Percentiles rank a stretch among this genome's conserved stretches.
Evolutionary conservation across 2,113 vertebrate genomes (phyloP).

Genomic region (Barnardius zonarius): DNA sequence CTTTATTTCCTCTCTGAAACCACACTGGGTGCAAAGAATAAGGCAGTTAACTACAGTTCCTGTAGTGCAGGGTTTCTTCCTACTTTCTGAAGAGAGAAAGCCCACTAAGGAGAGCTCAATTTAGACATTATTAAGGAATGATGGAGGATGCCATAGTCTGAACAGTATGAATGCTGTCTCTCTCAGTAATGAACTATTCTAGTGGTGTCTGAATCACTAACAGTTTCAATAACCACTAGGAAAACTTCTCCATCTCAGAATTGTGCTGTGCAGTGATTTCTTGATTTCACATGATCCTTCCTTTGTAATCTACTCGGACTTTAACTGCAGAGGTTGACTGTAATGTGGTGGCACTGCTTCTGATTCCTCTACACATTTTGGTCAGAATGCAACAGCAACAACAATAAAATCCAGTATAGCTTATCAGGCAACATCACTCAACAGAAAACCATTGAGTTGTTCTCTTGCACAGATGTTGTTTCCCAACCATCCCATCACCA

Average conservation of each 20-base stretch:
- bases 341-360: not conserved
- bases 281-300: not conserved
- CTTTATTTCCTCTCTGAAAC: constrained; percentile 64
- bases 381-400: not conserved
- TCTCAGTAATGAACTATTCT: constrained; percentile 36
- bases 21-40: constrained; percentile 43
- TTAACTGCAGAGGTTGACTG: not conserved
- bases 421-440: not conserved
- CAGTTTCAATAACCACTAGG: not conserved
- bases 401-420: not conserved
- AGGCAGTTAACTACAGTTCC: constrained; percentile 8
- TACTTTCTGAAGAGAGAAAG: constrained; percentile 38
- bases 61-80: constrained; percentile 1
- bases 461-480: not conserved
- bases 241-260: not conserved
- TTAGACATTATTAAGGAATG: constrained; percentile 52
- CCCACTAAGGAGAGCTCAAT: constrained; percentile 52
- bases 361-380: not conserved
- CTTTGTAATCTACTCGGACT: not conserved
- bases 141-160: constrained; percentile 23
- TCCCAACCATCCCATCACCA: not conserved
- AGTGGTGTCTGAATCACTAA: constrained; percentile 32
- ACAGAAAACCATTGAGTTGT: not conserved
- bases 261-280: not conserved
- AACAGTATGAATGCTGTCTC: constrained; percentile 32